Base-by-base conservation (phyloP, 1,140 invertebrate species). In the Homarus americanus region DNA sequence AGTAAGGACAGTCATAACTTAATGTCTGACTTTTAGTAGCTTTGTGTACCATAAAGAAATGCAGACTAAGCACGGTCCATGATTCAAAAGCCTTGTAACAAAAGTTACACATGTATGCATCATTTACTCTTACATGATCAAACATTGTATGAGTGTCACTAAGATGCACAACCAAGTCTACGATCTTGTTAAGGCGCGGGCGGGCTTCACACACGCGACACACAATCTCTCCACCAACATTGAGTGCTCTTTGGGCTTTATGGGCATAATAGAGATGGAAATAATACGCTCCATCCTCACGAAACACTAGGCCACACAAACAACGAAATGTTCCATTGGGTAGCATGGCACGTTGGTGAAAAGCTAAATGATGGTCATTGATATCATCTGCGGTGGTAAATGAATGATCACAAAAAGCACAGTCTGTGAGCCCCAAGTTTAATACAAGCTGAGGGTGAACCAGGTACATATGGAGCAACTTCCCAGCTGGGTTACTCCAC, bases 11-110 rank as follows among this genome's bases (percentile, higher is more conserved):
- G 58, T 92, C 92, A 85, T 92, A 92, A 82, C 92, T 92, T 38
- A 88, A 79, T 28, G 90, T 92, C 72, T 92, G 92, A 84, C 92
- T 92, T 28, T 92, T 92, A 4, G 92, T 92, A 63, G 92, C 92
- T 63, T 92, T 92, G 53, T 92, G 92, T 32, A 92, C 92, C 92
- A 92, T 92, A 73, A 92, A 92, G 72, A 92, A 92, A 82, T 92
- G 92, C 32, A 92, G 72, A 49, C 92, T 92, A 69, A 92, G 63
- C n/a, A 92, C 92, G 28, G 92, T 92, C 92, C 92, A 92, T 34
- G 92, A 92, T 44, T 92, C 92, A 89, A 92, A 92, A 40, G 89
- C 91, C 44, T 92, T 92, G 69, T 91, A 91, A 58, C 92, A 92
- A 82, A 92, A 92, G 49, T 92, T 92, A 72, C 92, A 92, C 44